Evolutionary conservation across 2,797 vertebrate species (phyloP).

Genomic region (Argya squamiceps): DNA sequence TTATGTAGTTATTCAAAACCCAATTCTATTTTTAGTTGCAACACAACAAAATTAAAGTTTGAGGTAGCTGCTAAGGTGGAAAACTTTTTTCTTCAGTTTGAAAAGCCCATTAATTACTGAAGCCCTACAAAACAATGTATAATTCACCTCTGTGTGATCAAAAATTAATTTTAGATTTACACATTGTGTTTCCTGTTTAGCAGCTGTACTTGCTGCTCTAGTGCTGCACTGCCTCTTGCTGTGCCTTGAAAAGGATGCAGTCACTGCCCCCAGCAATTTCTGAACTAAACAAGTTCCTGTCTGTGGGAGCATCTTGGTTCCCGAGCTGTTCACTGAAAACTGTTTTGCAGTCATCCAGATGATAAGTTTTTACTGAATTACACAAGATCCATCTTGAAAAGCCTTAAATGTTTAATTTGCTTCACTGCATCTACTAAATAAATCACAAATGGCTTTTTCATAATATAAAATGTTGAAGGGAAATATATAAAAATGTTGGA

Average conservation of each 20-base stretch:
- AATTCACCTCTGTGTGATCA: neutral
- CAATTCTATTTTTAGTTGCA: neutral
- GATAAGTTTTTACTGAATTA: constrained; percentile 29
- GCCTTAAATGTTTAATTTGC: constrained; percentile 55
- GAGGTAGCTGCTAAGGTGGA: neutral
- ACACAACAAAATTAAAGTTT: neutral
- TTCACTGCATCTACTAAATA: constrained; percentile 32
- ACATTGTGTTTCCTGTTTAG: neutral
- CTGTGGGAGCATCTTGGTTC: neutral
- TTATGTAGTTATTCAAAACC: neutral
- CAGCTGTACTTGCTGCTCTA: neutral
- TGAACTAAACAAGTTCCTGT: neutral
- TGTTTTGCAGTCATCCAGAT: neutral
- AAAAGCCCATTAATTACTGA: neutral
- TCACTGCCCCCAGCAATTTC: neutral
- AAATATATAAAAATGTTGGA: constrained; percentile 30
- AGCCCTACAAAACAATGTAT: neutral
- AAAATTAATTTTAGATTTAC: neutral
- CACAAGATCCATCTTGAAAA: constrained; percentile 1
- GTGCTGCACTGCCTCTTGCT: neutral
- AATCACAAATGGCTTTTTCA: constrained; percentile 30
- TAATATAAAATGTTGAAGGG: constrained; percentile 1
- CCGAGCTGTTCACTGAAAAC: neutral
- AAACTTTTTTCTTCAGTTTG: neutral
- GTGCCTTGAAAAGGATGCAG: neutral